Base-by-base conservation (phyloP, 1,140 invertebrate genomes). In the Megathymus violae region DNA sequence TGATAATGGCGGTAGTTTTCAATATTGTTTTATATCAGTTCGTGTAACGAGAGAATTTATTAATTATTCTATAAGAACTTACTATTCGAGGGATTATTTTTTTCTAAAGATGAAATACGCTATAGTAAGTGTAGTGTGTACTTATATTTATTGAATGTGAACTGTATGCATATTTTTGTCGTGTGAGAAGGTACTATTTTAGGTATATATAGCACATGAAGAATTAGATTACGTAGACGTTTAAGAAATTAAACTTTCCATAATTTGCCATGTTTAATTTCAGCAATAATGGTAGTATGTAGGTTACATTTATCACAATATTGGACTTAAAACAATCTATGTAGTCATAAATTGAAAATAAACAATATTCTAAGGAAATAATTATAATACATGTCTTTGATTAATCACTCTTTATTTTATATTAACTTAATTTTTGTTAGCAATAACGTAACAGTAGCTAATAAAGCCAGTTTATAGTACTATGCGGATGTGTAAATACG, bases 191-290 rank as follows among this genome's bases (percentile, higher is more conserved):
- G 19, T 41, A 41, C 16, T 7, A 7, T 7, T 9, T 31, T 4
- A 4, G 9, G 9, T 31, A 9, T 31, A 31, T n/a, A n/a, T n/a
- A 9, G 50, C 41, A n/a, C 52, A 48, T 38, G 64, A 31, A 38
- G 31, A 54, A 36, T 34, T 25, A 19, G 13, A 10, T 51, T 11
- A 52, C 9, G 31, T 31, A 56, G 25, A 40, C 14, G n/a, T 56
- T 48, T 66, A 69, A 74, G 65, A 78, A 85, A 82, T 89, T 89
- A 87, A 89, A 87, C 84, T 82, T 82, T 82, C 86, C 86, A 87
- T 89, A 85, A 52, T 59, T 76, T 64, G 84, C 84, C 82, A 89
- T 89, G 86, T 85, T 89, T 83, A 83, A 89, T 86, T 83, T 56
- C 40, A 16, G 25, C 11, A 41, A 38, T 43, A 15, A 46, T 46